These are phyloP conservation scores for Pectinophora gossypiella DNA, from an alignment of 1,140 invertebrate genomes.

Conservation along the genomic window DNA sequence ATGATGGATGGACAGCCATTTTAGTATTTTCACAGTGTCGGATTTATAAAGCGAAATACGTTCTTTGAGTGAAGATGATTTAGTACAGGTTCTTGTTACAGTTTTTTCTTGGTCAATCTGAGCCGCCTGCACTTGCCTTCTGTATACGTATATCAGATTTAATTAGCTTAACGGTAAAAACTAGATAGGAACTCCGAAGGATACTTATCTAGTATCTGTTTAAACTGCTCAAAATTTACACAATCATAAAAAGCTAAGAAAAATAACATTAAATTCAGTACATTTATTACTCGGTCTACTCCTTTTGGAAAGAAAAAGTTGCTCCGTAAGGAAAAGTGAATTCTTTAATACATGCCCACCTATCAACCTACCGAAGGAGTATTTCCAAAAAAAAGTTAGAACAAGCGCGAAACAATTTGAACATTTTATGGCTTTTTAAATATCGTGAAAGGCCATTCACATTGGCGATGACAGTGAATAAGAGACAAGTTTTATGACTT, in stretches of 20 bases:
- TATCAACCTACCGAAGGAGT: no score
- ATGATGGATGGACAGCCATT: neutral
- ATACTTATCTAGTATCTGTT: no score
- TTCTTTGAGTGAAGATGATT: neutral
- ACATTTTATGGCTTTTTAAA: conserved; percentile 2
- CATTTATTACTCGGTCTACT: no score
- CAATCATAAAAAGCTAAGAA: no score
- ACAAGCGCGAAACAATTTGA: neutral
- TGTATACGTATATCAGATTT: no score
- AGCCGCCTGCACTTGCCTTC: neutral
- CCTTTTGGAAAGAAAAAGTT: no score
- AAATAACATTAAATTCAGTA: no score
- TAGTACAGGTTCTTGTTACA: neutral
- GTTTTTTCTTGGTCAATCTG: neutral
- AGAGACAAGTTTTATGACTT: conserved; percentile 2
- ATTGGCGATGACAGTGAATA: neutral
- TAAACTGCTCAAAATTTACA: no score
- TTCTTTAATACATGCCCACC: no score
- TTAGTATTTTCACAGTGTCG: neutral
- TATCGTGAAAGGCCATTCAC: neutral
- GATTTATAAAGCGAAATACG: neutral
- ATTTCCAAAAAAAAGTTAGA: no score
- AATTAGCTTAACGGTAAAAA: neutral
- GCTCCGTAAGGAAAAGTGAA: no score
- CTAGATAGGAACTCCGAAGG: no score